phyloP scores from a whole-genome alignment of 1,140 invertebrate genomes.

The Aphelenchoides besseyi region DNA sequence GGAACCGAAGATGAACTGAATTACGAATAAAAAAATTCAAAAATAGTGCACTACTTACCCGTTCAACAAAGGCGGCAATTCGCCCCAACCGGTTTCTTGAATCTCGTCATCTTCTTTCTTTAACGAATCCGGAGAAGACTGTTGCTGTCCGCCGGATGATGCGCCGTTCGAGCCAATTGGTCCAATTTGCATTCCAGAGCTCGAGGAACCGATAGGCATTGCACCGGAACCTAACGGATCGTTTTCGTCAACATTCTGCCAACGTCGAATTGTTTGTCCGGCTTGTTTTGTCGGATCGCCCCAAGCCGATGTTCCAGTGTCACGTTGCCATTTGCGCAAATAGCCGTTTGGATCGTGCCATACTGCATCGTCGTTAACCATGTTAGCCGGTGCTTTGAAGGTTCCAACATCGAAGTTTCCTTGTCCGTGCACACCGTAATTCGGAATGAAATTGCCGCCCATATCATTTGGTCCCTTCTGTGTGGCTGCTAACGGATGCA shows the following conservation, averaged over 20 bases:
- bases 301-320: constrained; percentile 44
- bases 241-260: constrained; percentile 17
- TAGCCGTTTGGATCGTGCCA: constrained; percentile 38
- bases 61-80: constrained; percentile 8
- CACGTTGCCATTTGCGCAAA: constrained; percentile 44
- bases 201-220: background rate
- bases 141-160: background rate
- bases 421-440: no score
- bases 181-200: background rate
- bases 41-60: background rate
- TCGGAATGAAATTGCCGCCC: background rate
- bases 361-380: constrained; percentile 25
- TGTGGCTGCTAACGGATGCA: constrained; percentile 8
- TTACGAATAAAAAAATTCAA: background rate
- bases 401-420: constrained; percentile 21
- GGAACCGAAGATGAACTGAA: background rate
- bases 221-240: background rate
- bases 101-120: constrained; percentile 19
- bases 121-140: constrained; percentile 19
- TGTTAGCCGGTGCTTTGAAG: constrained; percentile 12
- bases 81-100: constrained; percentile 25
- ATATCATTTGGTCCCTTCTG: background rate
- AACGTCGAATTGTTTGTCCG: constrained; percentile 13
- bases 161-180: background rate
- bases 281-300: constrained; percentile 40